Evolutionary conservation across 1,140 invertebrate genomes (phyloP).

Genomic region (Calliphora vicina): DNA sequence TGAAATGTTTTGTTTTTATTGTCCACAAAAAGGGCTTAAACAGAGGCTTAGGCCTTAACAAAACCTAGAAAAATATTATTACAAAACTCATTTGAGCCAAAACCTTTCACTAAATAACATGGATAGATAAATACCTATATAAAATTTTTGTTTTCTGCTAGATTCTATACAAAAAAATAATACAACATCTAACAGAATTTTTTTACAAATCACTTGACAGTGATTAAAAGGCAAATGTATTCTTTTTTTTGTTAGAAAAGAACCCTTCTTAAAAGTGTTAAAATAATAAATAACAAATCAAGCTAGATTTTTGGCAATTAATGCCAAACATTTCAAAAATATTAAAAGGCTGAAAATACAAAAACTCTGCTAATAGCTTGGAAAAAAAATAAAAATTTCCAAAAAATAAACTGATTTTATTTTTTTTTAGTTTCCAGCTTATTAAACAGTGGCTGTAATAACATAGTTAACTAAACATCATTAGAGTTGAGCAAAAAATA

Average conservation of each 20-base stretch:
- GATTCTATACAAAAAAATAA: no score
- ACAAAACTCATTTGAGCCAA: neutral
- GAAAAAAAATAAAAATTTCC: no score
- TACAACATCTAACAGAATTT: no score
- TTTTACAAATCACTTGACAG: slow-evolving; percentile 13
- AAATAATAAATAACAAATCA: neutral
- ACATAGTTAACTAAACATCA: neutral
- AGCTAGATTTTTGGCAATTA: slow-evolving; percentile 26
- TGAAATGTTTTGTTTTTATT: neutral
- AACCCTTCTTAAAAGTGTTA: slow-evolving; percentile 1
- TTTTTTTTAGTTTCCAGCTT: neutral
- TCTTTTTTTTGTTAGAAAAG: neutral
- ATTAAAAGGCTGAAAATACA: no score
- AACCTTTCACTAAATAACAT: neutral
- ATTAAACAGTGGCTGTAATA: slow-evolving; percentile 30
- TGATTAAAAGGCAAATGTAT: neutral
- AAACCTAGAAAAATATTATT: slow-evolving; percentile 1
- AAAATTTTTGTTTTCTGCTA: neutral
- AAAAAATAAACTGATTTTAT: neutral
- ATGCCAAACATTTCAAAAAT: slow-evolving; percentile 11
- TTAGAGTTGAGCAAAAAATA: neutral
- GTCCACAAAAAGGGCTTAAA: slow-evolving; percentile 24
- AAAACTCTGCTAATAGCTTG: no score
- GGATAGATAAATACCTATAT: neutral
- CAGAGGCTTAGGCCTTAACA: neutral